Conservation (phyloP, 2,113 vertebrate species). For the Percopsis transmontana region DNA sequence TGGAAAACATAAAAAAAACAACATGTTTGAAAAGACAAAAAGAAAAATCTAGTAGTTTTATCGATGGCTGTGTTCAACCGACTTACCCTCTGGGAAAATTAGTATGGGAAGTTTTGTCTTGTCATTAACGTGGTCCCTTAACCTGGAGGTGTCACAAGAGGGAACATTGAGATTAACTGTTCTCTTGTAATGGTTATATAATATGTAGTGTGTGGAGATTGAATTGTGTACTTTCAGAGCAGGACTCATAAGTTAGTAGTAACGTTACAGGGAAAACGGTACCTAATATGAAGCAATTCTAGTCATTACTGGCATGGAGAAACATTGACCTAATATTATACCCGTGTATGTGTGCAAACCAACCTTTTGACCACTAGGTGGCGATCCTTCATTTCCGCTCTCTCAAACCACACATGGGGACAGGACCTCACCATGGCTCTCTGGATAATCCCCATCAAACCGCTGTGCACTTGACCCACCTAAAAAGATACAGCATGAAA, state of each 20-base stretch:
- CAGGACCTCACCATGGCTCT: constrained; percentile 92
- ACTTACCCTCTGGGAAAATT: constrained; percentile 82
- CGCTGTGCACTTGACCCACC: constrained; percentile 95
- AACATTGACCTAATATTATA: constrained; percentile 1
- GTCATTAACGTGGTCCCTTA: constrained; percentile 89
- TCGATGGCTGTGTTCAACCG: not conserved
- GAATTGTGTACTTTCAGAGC: constrained; percentile 2
- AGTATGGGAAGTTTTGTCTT: constrained; percentile 94
- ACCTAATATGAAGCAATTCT: too few relatives aligned
- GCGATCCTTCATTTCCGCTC: constrained; percentile 95
- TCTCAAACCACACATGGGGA: constrained; percentile 97
- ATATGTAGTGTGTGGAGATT: not conserved
- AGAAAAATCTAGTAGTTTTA: constrained; percentile 2
- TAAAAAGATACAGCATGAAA: constrained; percentile 47
- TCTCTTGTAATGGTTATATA: not conserved
- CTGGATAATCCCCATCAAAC: constrained; percentile 92
- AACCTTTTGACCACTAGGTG: constrained; percentile 95
- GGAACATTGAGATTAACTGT: not conserved
- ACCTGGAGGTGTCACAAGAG: constrained; percentile 72
- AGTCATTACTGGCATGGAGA: too few relatives aligned
- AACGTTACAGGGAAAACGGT: too few relatives aligned
- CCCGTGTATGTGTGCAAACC: not conserved
- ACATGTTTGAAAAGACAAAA: constrained; percentile 30
- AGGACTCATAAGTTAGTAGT: not conserved
- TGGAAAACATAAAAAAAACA: constrained; percentile 35